A percentile compares a stretch with the other conserved stretches of the same genome.
phyloP scores from a whole-genome alignment of 1,140 invertebrate species.

The Cryptotermes secundus region DNA sequence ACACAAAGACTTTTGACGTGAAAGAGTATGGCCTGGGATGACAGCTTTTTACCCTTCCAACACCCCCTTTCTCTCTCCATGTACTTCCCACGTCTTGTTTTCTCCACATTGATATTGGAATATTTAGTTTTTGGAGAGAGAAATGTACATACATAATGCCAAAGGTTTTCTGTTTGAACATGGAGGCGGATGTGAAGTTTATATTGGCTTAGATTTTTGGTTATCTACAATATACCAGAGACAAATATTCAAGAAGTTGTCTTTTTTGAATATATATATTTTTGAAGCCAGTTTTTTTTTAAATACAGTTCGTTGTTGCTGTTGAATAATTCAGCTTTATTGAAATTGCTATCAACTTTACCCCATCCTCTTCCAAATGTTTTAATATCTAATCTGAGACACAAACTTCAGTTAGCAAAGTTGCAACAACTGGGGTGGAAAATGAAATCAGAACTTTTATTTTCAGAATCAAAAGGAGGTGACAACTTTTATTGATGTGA shows the following conservation, averaged over 20 bases:
- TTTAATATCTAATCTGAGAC: slow-evolving; percentile 13
- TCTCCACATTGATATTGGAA: not conserved
- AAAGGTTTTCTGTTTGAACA: not conserved
- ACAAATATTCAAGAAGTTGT: not conserved
- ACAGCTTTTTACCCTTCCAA: not conserved
- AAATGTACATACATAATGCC: not conserved
- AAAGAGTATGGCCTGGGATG: not conserved
- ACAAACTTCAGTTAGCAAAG: not conserved
- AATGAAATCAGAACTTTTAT: slow-evolving; percentile 1
- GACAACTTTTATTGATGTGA: not conserved
- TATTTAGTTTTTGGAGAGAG: slow-evolving; percentile 17
- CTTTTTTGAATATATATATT: not conserved
- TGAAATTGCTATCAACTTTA: not conserved
- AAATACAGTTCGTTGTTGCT: not conserved
- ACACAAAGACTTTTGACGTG: slow-evolving; percentile 12
- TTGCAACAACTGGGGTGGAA: not conserved
- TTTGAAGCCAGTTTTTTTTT: not conserved
- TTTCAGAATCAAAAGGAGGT: not conserved
- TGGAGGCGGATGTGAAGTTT: not conserved
- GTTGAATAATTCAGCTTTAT: not conserved
- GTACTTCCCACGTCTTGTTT: not conserved
- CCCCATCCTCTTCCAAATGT: not conserved
- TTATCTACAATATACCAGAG: not conserved
- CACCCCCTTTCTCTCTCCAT: not conserved
- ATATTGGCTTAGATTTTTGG: not conserved